Evolutionary conservation across 2,888 invertebrate genomes (phyloP).

Genomic region (Drosophila paramelanica): DNA sequence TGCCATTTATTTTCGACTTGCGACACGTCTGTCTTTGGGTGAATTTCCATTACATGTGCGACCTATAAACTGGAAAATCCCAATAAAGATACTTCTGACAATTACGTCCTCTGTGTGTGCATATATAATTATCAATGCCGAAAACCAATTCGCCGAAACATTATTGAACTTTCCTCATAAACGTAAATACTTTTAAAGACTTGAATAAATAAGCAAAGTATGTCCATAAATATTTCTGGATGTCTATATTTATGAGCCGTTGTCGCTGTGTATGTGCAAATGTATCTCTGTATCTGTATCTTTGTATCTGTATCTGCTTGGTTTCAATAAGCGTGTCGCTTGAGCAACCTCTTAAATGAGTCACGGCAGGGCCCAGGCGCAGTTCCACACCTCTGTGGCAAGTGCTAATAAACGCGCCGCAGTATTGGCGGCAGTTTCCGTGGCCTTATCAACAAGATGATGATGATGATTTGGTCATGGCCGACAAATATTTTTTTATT

Average conservation of each 20-base stretch:
- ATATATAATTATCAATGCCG: slow-evolving; percentile 41
- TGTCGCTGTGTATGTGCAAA: not conserved
- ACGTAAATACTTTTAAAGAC: slow-evolving; percentile 26
- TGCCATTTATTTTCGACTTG: slow-evolving; percentile 1
- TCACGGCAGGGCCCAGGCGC: slow-evolving; percentile 34
- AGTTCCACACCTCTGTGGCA: slow-evolving; percentile 14
- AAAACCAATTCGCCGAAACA: slow-evolving; percentile 33
- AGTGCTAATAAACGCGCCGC: slow-evolving; percentile 53
- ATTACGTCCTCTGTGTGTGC: slow-evolving; percentile 28
- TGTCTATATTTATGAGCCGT: slow-evolving; percentile 21
- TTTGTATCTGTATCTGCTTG: slow-evolving; percentile 19
- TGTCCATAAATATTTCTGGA: slow-evolving; percentile 14
- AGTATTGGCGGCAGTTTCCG: slow-evolving; percentile 9
- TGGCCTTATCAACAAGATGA: slow-evolving; percentile 54
- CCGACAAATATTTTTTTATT: slow-evolving; percentile 17
- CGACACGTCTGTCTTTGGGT: slow-evolving; percentile 30
- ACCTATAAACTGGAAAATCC: slow-evolving; percentile 29
- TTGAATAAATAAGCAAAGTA: slow-evolving; percentile 41
- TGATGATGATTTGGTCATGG: slow-evolving; percentile 38
- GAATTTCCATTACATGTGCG: slow-evolving; percentile 55
- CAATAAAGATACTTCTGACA: slow-evolving; percentile 33
- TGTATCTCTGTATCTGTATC: slow-evolving; percentile 23
- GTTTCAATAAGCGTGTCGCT: slow-evolving; percentile 61
- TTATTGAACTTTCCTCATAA: slow-evolving; percentile 51
- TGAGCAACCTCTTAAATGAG: slow-evolving; percentile 51